Percentiles rank a stretch among this genome's conserved stretches.
Conservation (phyloP, 2,113 vertebrate genomes). For the rabbit (Oryctolagus cuniculus) region mOryCun1.1 NC_091449.1:27217001-27217500, state of each 20-base stretch:
- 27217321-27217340: background rate
- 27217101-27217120: too few species aligned
- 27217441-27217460: background rate
- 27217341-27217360: background rate
- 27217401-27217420: background rate
- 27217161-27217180: too few species aligned
- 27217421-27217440: background rate
- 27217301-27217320: background rate
- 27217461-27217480: background rate
- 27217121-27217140: too few species aligned
- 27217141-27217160: too few species aligned
- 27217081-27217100: too few species aligned
- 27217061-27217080: too few species aligned
- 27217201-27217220: too few species aligned
- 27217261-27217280: background rate
- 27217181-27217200: too few species aligned
- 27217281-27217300: background rate
- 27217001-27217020: too few species aligned
- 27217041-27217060: too few species aligned
- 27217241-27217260: background rate
- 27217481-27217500: rapidly evolving
- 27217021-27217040: too few species aligned
- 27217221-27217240: too few species aligned
- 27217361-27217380: background rate
- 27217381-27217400: background rate